phyloP scores from a whole-genome alignment of 2,888 invertebrate species.

The Coenonympha glycerion region DNA sequence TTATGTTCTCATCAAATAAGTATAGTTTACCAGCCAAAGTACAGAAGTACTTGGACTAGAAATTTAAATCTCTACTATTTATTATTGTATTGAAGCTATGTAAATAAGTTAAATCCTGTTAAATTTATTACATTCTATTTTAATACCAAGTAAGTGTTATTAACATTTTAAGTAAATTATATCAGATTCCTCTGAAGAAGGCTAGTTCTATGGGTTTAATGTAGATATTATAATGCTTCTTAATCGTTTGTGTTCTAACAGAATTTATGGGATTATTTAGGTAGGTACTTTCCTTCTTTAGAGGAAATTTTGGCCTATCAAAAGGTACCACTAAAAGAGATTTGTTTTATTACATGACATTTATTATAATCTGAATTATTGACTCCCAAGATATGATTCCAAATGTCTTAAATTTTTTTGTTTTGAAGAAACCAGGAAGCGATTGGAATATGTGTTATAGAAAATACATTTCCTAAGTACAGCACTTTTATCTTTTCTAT shows the following conservation, averaged over 20 bases:
- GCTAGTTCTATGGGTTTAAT: constrained; percentile 26
- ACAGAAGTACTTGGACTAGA: constrained; percentile 8
- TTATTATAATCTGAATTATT: not conserved
- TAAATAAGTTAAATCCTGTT: constrained; percentile 74
- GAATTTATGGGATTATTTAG: not conserved
- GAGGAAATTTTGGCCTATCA: constrained; percentile 41
- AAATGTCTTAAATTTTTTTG: not conserved
- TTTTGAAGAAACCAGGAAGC: not conserved
- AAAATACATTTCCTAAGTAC: no score
- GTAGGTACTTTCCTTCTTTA: constrained; percentile 28
- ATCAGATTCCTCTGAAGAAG: constrained; percentile 49
- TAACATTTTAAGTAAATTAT: constrained; percentile 56
- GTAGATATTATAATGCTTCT: constrained; percentile 27
- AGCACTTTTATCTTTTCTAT: not conserved
- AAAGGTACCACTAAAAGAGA: constrained; percentile 17
- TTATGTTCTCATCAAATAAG: not conserved
- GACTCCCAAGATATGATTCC: not conserved
- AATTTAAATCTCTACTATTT: constrained; percentile 20
- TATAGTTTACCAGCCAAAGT: constrained; percentile 1
- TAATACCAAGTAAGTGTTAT: constrained; percentile 72
- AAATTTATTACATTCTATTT: constrained; percentile 75
- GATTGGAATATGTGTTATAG: not conserved
- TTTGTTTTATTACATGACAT: constrained; percentile 19
- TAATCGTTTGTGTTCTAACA: constrained; percentile 21
- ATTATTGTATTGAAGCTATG: constrained; percentile 42